Evolutionary conservation across 2,113 vertebrate genomes (phyloP), one percentile per base, ranked within the genome.

Genomic region (Sceloporus undulatus): DNA sequence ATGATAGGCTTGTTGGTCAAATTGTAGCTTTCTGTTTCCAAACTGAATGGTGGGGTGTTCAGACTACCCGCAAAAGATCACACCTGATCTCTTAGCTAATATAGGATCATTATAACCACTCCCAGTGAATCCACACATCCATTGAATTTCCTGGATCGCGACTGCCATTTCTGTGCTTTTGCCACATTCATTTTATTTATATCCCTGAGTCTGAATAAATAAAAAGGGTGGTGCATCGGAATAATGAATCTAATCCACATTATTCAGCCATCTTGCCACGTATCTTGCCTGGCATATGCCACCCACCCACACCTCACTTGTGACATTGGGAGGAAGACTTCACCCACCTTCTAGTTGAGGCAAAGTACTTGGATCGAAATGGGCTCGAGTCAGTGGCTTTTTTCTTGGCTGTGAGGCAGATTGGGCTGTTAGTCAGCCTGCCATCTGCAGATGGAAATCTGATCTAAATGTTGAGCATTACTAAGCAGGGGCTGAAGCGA

Each of bases 401-500:
- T 34, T 25, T 13, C 38, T 79, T 16, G 75, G 85, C 75, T 34
- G 18, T 48, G 56, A 10, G 59, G 29, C 18, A 1, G 78, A 68
- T 29, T 1, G 75, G 56, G 4, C 40, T 21, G 1, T 78, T 52
- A 19, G 48, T 70, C 65, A 56, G n/a, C 5, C 62, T 29, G 52
- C 75, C 25, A 3, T 18, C 75, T 79, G 65, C 5, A 14, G n/a
- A 5, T 0, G 3, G 74, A 42, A 78, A 34, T 14, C 29, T 4
- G 23, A n/a, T 9, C 65, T 18, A 10, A 16, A 65, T 25, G 27
- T 14, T 34, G 11, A 54, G 59, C 59, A 11, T 2, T 2, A 9
- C 14, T 38, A 73, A 59, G 84, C 79, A 19, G 27, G 92, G 29
- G 84, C 91, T 48, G 91, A 74, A 48, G 48, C 48, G 48, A 48